Base-by-base conservation (phyloP, 2,797 vertebrate genomes). In the Babyrousa celebensis region DNA sequence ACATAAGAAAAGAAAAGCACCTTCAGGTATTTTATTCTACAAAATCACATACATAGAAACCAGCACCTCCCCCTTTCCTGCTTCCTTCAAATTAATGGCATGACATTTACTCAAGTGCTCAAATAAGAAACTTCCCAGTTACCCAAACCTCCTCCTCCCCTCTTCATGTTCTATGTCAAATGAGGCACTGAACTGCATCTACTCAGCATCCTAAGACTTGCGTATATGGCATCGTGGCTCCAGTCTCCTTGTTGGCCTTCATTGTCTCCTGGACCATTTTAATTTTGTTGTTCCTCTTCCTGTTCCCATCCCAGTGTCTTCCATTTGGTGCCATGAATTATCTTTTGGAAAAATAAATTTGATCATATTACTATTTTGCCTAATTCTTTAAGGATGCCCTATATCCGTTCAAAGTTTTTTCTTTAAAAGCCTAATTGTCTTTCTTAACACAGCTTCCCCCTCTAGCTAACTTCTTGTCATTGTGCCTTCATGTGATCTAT, bases 301-400 rank as follows among this genome's bases (percentile, higher is more conserved):
- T 89, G 2, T 91, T 94, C 48, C 25, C 15, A 29, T 27, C 87
- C 80, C 58, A 93, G 0, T 40, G 60, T 86, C 62, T 96, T 95
- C 32, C 20, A 48, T 86, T 97, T 91, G 52, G 60, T 68, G 25
- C 43, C 12, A 54, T 56, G 12, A 71, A 80, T 80, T 88, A 56
- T 65, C 43, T 77, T 95, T 84, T 91, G 83, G 20, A 80, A 94
- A 96, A 95, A 62, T 40, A 90, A 85, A 91, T 96, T 67, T 29
- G 43, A 74, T 82, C 23, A 12, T 60, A 17, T 95, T n/a, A 67
- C 16, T 89, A 16, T 75, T 83, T 95, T 85, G 58, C n/a, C 68
- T 84, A 23, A 29, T 1, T 70, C 21, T 89, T 94, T 75, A 84
- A 72, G 32, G 20, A 71, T 68, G 6, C 15, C 32, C 52, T 92